Evolutionary conservation across 2,113 vertebrate genomes (phyloP), one percentile per base, ranked within the genome.

Genomic region (Tiliqua scincoides): DNA sequence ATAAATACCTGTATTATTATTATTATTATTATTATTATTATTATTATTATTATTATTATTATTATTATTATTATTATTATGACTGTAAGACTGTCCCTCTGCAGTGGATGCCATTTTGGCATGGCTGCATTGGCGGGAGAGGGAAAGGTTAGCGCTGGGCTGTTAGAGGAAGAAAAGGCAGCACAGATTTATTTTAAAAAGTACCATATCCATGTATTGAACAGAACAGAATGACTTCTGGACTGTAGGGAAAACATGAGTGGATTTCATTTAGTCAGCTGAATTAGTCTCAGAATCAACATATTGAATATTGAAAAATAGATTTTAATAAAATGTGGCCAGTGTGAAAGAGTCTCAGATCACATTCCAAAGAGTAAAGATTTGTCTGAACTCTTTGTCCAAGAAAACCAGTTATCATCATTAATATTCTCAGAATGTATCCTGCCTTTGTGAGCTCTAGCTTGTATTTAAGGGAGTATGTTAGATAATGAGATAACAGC

Each of bases 401-500:
- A 79, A 85, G 67, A 52, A 21, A 79, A 85, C 61, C 43, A 11
- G 27, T 57, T 52, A 71, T 43, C 54, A 43, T 79, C 21, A 72
- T 72, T 85, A 59, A 72, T 85, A 20, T 62, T 35, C 37, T 71
- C 27, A 79, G 30, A 72, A 79, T 72, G 62, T 79, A 6, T 43
- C 67, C 63, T 71, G 37, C 67, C 79, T 79, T 85, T 65, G n/a
- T 54, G 67, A 37, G 62, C 25, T 67, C 21, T 43, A 84, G 54
- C 59, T 35, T 54, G 43, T 57, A 67, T 73, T 67, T 71, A 72
- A 79, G 27, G 62, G 57, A 79, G 14, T 79, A 20, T 72, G 70
- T 85, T 85, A 27, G 77, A 77, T 72, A 85, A 79, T 79, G 43
- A 6, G 18, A n/a, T 48, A 43, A 71, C 27, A 72, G 14, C 67